Percentiles rank a stretch among this genome's conserved stretches.
These are phyloP conservation scores for Linnaemya tessellans DNA, from an alignment of 2,888 invertebrate genomes.

Conservation along the genomic window DNA sequence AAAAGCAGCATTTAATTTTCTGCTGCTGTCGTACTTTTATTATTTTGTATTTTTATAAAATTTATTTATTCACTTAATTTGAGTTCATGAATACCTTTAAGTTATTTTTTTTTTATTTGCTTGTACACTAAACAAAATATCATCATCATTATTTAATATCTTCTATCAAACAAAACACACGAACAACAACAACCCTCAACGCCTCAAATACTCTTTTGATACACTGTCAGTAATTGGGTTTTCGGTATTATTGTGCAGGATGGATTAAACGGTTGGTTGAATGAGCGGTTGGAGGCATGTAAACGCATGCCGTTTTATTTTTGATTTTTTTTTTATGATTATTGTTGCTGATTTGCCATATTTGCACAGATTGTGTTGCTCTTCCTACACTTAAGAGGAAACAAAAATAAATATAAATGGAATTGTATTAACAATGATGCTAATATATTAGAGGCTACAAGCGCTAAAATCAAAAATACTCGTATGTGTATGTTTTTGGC, in stretches of 20 bases:
- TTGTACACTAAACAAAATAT: conserved; percentile 39
- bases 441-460: neutral
- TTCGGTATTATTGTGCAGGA: conserved; percentile 43
- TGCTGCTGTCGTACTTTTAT: conserved; percentile 24
- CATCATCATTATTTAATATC: conserved; percentile 56
- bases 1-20: conserved; percentile 32
- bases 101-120: conserved; percentile 22
- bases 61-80: conserved; percentile 52
- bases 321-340: conserved; percentile 32
- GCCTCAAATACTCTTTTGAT: neutral
- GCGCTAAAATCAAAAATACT: too few relatives aligned
- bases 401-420: neutral
- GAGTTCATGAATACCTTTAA: conserved; percentile 62
- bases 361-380: conserved; percentile 43
- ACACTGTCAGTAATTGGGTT: conserved; percentile 63
- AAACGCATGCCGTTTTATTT: conserved; percentile 68
- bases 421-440: neutral
- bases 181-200: conserved; percentile 7
- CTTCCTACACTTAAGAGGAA: conserved; percentile 34
- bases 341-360: conserved; percentile 45
- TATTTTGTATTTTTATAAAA: conserved; percentile 41
- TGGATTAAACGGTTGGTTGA: conserved; percentile 21
- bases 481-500: too few relatives aligned
- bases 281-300: conserved; percentile 45
- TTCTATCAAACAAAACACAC: conserved; percentile 7